Conservation (phyloP, 2,797 vertebrate genomes). For the Rhinophrynus dorsalis region DNA sequence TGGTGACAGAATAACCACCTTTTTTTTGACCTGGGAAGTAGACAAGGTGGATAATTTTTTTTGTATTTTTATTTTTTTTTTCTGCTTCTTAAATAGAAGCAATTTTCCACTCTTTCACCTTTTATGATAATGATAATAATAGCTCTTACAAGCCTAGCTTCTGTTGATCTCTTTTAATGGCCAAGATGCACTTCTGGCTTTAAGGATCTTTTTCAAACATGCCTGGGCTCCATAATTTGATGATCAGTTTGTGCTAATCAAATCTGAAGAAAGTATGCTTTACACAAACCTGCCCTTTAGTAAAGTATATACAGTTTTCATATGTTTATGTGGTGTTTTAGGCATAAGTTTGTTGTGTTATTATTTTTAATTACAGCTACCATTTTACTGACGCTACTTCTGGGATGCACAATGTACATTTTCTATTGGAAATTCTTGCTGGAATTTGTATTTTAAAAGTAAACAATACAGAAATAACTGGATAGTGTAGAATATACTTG, state of each 20-base stretch:
- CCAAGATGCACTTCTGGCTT: constrained; percentile 39
- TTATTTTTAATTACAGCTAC: no score
- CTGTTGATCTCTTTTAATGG: constrained; percentile 41
- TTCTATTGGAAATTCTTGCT: no score
- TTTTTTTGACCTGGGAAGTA: constrained; percentile 76
- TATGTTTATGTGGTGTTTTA: neutral
- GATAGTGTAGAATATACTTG: no score
- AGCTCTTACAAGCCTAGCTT: constrained; percentile 32
- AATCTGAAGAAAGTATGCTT: neutral
- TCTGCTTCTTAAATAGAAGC: constrained; percentile 77
- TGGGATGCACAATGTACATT: no score
- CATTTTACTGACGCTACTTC: no score
- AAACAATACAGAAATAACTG: no score
- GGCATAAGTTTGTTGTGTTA: no score
- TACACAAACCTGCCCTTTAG: neutral
- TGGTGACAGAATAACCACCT: constrained; percentile 81
- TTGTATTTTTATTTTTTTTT: no score
- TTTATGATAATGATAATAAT: constrained; percentile 53
- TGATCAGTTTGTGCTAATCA: neutral
- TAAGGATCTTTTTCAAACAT: constrained; percentile 18
- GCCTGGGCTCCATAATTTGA: neutral
- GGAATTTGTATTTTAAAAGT: no score
- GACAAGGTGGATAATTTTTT: constrained; percentile 67
- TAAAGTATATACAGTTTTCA: neutral
- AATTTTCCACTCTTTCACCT: constrained; percentile 69